Base-by-base conservation (phyloP, 2,888 invertebrate genomes). In the Xanthia icteritia region DNA sequence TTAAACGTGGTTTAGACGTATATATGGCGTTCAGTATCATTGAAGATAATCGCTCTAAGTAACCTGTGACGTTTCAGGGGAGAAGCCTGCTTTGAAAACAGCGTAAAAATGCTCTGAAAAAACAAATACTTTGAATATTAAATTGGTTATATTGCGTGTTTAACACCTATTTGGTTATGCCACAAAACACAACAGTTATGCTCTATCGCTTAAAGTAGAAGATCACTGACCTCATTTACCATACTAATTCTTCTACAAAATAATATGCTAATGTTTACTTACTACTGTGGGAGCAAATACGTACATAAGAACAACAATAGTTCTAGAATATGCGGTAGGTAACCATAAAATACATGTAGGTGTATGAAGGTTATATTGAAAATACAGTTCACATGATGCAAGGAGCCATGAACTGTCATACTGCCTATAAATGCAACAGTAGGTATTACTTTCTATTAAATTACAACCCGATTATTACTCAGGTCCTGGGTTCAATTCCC, bases 211-310 rank as follows among this genome's bases (percentile, higher is more conserved):
- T 64, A 66, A 73, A 70, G 17, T 56, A 70, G 70, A 76, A 81
- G 74, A 85, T 85, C 77, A 75, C 69, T 82, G 69, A 82, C 83
- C 86, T 73, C 75, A 70, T 77, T 85, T 11, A 48, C 71, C 71
- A 68, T 77, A 73, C 39, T 39, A 68, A 84, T 80, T 72, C 39
- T 56, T 61, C 5, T 69, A 48, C 76, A 68, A 71, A 82, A 75
- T 61, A 65, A 67, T 67, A 85, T 77, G 56, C 58, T 60, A 77
- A 81, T 76, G 36, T 67, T 73, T 67, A 42, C 54, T 64, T 73
- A 72, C n/a, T n/a, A 56, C 5, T 70, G 65, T 76, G 23, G 31
- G 36, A 58, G 42, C 63, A 61, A 45, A 68, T 45, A 65, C 82
- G 75, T 27, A 66, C 66, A 70, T 66, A 67, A 54, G n/a, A 70